Evolutionary conservation across 2,888 invertebrate genomes (phyloP).

Genomic region (Andrena camellia): DNA sequence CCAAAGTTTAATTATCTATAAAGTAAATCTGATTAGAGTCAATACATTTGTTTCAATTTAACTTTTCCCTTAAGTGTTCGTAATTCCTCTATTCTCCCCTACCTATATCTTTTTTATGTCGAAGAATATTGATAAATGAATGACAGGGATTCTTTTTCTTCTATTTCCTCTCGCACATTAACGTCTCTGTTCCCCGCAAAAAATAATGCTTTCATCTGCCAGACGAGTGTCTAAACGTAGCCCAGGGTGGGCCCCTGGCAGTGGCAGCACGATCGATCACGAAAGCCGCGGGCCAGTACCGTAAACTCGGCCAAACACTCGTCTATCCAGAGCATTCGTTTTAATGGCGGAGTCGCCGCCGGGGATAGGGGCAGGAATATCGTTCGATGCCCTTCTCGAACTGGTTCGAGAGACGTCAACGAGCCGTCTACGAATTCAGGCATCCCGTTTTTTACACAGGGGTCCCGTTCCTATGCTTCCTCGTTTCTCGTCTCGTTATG

Average conservation of each 20-base stretch:
- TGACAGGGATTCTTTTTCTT: too few species aligned
- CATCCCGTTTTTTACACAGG: conserved; percentile 26
- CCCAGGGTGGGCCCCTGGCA: background rate
- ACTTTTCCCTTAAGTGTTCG: too few species aligned
- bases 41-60: too few species aligned
- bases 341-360: background rate
- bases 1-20: too few species aligned
- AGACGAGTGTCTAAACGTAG: background rate
- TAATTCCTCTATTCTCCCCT: too few species aligned
- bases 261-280: background rate
- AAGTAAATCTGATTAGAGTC: too few species aligned
- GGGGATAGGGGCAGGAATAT: background rate
- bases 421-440: conserved; percentile 47
- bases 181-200: background rate
- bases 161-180: too few species aligned
- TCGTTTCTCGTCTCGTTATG: conserved; percentile 5
- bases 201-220: background rate
- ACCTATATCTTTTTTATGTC: too few species aligned
- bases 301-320: conserved; percentile 22
- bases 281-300: background rate
- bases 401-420: conserved; percentile 43
- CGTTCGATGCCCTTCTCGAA: conserved; percentile 48
- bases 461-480: conserved; percentile 40
- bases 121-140: too few species aligned
- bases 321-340: conserved; percentile 6